These are phyloP conservation scores for Hydractinia symbiolongicarpus DNA, from an alignment of 30 jellyfish, hydroid and myxozoan genomes.

Conservation along the genomic window DNA sequence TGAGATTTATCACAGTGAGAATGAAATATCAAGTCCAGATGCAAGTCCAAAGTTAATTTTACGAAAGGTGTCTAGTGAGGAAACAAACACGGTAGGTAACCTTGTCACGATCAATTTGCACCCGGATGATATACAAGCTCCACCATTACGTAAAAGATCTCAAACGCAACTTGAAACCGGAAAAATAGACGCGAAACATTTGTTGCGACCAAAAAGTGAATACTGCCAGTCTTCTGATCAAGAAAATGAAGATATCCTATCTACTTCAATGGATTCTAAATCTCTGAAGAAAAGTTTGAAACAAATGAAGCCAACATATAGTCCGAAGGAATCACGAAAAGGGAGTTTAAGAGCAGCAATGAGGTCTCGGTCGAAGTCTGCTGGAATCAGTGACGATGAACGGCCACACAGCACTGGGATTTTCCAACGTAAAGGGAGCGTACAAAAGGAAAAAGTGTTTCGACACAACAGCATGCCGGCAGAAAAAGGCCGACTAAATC, in stretches of 20 bases:
- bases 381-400: background rate
- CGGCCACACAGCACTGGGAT: constrained; percentile 11
- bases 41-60: too few species aligned
- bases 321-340: background rate
- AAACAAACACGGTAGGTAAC: too few species aligned
- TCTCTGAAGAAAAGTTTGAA: background rate
- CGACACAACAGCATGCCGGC: background rate
- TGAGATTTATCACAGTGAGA: too few species aligned
- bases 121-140: too few species aligned
- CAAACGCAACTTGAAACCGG: too few species aligned
- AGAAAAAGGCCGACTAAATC: constrained; percentile 2
- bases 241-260: background rate
- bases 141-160: too few species aligned
- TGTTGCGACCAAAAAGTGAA: constrained; percentile 10
- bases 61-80: too few species aligned
- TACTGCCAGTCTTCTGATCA: background rate
- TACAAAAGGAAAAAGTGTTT: background rate
- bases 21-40: too few species aligned
- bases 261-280: background rate
- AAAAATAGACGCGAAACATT: background rate
- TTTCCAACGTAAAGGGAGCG: background rate
- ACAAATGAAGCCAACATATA: background rate
- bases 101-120: too few species aligned
- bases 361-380: constrained; percentile 1
- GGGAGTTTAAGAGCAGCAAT: too few species aligned